These are phyloP conservation scores for Passer montanus DNA, from an alignment of 2,113 vertebrate species.

Conservation along the genomic window DNA sequence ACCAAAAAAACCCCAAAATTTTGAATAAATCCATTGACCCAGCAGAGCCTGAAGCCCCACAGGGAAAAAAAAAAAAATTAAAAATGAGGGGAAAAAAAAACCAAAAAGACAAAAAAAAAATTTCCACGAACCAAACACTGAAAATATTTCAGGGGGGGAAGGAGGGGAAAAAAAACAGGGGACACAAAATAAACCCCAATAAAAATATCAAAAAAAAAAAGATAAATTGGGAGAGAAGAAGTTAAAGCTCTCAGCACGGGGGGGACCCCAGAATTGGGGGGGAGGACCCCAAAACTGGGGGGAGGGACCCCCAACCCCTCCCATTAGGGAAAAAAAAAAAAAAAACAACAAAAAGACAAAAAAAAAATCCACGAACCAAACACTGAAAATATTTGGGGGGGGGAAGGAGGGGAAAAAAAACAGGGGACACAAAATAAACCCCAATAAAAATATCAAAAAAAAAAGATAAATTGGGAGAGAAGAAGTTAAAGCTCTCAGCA, in stretches of 20 bases:
- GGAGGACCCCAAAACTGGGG: background rate
- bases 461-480: background rate
- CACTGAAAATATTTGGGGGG: background rate
- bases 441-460: background rate
- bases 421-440: background rate
- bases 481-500: background rate
- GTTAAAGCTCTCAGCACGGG: background rate
- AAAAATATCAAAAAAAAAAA: background rate
- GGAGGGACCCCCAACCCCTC: background rate
- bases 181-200: background rate
- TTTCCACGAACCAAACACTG: background rate
- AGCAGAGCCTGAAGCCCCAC: too few relatives aligned
- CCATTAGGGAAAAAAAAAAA: too few relatives aligned
- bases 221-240: background rate
- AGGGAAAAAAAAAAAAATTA: background rate
- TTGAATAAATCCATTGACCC: background rate
- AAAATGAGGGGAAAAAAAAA: background rate
- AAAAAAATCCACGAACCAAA: too few relatives aligned
- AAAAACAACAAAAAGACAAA: too few relatives aligned
- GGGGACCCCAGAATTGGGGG: background rate
- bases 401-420: too few relatives aligned
- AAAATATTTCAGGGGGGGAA: background rate
- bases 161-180: too few relatives aligned
- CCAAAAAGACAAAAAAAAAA: background rate
- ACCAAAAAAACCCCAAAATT: background rate